These are phyloP conservation scores for Oplegnathus fasciatus DNA, from an alignment of 2,113 vertebrate species.

Conservation along the genomic window DNA sequence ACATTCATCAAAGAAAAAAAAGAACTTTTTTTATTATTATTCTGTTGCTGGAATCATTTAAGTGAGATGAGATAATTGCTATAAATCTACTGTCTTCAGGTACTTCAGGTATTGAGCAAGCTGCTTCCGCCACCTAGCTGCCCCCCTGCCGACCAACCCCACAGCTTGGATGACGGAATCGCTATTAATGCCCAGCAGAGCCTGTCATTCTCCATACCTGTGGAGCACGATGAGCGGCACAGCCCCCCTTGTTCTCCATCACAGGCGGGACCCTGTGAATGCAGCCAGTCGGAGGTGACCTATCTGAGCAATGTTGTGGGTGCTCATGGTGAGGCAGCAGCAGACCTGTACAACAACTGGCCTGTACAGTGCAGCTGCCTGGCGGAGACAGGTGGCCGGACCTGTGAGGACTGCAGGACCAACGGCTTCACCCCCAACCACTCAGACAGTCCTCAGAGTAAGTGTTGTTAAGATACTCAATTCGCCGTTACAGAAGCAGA, in stretches of 20 bases:
- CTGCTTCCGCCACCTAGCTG: slow-evolving; percentile 58
- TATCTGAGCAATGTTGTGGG: slow-evolving; percentile 51
- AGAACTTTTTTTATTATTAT: background rate
- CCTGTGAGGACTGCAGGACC: slow-evolving; percentile 70
- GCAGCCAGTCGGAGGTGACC: slow-evolving; percentile 82
- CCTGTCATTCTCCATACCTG: slow-evolving; percentile 55
- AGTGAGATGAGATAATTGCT: background rate
- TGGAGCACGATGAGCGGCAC: slow-evolving; percentile 81
- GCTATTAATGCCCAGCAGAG: slow-evolving; percentile 25
- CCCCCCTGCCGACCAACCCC: slow-evolving; percentile 73
- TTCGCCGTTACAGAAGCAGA: background rate
- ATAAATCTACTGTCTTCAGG: slow-evolving; percentile 57
- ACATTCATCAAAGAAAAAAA: no score
- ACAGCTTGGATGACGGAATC: slow-evolving; percentile 61
- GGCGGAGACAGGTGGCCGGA: slow-evolving; percentile 8
- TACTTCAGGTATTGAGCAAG: slow-evolving; percentile 70
- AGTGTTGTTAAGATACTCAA: background rate
- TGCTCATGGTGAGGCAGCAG: background rate
- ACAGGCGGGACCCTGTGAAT: slow-evolving; percentile 67
- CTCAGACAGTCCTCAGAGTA: slow-evolving; percentile 30
- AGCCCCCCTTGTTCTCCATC: background rate
- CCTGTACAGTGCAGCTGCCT: slow-evolving; percentile 75
- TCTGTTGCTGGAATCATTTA: background rate
- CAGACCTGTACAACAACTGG: slow-evolving; percentile 63
- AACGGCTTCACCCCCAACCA: slow-evolving; percentile 55